These are phyloP conservation scores for Ceratothoa steindachneri DNA, from an alignment of 2,888 invertebrate genomes.

Conservation along the genomic window DNA sequence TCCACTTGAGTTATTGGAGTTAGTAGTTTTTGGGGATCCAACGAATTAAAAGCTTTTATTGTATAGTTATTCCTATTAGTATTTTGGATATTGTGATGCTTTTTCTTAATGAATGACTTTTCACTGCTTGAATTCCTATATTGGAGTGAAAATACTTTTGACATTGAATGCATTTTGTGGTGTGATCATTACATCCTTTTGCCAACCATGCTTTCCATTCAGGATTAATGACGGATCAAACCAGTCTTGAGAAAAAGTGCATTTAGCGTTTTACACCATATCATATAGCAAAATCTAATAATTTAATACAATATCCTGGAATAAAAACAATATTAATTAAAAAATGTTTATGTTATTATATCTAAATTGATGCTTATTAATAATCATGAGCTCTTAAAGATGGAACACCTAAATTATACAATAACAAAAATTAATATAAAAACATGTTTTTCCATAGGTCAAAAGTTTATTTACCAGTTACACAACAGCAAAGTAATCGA, in stretches of 20 bases:
- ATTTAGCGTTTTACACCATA: background rate
- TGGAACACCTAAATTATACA: no score
- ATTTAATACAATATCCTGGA: background rate
- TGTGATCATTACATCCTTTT: no score
- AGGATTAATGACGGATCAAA: background rate
- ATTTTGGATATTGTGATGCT: background rate
- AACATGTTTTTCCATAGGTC: no score
- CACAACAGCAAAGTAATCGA: no score
- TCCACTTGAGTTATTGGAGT: background rate
- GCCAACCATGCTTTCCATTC: background rate
- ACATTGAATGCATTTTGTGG: background rate
- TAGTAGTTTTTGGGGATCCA: background rate
- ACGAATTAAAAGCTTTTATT: background rate
- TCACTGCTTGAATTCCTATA: background rate
- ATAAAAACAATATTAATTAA: no score
- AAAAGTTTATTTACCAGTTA: no score
- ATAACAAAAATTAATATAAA: no score
- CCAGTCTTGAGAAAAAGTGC: background rate
- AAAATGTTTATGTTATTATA: no score
- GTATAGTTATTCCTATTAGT: background rate
- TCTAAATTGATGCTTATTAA: no score
- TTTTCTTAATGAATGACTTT: background rate
- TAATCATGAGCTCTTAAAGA: no score
- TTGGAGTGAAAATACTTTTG: background rate
- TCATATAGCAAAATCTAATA: background rate